Base-by-base conservation (phyloP, 2,888 invertebrate genomes). In the Thyatira batis region DNA sequence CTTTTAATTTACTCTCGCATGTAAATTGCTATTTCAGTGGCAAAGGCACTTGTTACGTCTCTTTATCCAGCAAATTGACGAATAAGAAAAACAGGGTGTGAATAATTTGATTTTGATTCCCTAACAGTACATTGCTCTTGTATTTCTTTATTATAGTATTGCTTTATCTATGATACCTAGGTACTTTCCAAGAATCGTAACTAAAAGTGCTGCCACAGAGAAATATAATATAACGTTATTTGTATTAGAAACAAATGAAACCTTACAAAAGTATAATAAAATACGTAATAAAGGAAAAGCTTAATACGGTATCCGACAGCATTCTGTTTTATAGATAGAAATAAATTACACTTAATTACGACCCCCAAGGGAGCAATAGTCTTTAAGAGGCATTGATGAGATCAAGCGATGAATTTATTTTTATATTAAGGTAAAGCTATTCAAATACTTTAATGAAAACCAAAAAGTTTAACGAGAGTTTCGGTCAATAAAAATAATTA, bases 1-100 rank as follows among this genome's bases (percentile, higher is more conserved):
- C 13, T 39, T 39, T 39, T 39, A 39, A 66, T 59, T 50, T 58
- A 57, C 57, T 53, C 52, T 53, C 55, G 60, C 66, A 63, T 65
- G 60, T 55, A 55, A 65, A 68, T 66, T 66, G 60, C 61, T 66
- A 61, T 63, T 59, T 64, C 62, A 61, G 58, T 62, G 17, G 17
- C 10, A 39, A 17, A 30, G 33, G 33, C 33, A n/a, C 45, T 45
- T 45, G 45, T 23, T 45, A 45, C 20, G 45, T 45, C 20, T 45
- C 20, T 45, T 20, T 45, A 20, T 45, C 45, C 45, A n/a, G 45
- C n/a, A n/a, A 45, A 23, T 11, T 3, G 23, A 45, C 21, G 33
- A 21, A 46, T 51, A 27, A 25, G 33, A 13, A 4, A 8, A 39
- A 39, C 39, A n/a, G 17, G 17, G 17, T 39, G 39, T 39, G 39